Base-by-base conservation (phyloP, 2,888 invertebrate genomes). In the Ernsta delagoae region DNA sequence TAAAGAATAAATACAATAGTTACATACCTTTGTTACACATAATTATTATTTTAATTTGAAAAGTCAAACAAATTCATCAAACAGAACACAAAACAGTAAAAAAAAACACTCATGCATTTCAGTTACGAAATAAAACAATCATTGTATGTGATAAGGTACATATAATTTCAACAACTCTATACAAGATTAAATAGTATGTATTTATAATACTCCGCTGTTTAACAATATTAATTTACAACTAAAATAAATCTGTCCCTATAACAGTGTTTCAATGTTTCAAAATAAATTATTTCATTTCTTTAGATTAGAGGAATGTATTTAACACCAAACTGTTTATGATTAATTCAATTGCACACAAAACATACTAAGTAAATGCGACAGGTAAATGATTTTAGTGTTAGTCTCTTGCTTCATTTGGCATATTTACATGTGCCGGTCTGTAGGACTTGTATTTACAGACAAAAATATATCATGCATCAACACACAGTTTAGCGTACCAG, bases 401-500 rank as follows among this genome's bases (percentile, higher is more conserved):
- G 73, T 54, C 59, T 74, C 70, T 74, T 73, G 61, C 50, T 68
- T 72, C 63, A 66, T 66, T 73, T 73, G 75, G 75, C 76, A 71
- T 90, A 89, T 91, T 77, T 89, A 90, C 90, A 90, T 73, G 81
- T 85, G 85, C 86, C 86, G 73, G 74, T 80, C 75, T 78, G 79
- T 72, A 78, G 79, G 71, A 70, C n/a, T n/a, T n/a, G n/a, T 72
- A 70, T 70, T 54, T 54, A 56, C 68, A 75, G 71, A 77, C 81
- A 82, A 50, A 48, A 82, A 78, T 31, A 80, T 75, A 82, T 81
- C 92, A 92, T 93, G 92, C 92, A 88, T 81, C 81, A 84, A 79
- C 56, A 79, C 72, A 79, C 77, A 73, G 76, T 80, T 90, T 90
- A 87, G 88, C 90, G 92, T 89, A 96, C 95, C 90, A 97, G 94